Percentiles rank a stretch among this genome's conserved stretches.
Evolutionary conservation across 2,113 vertebrate genomes (phyloP).

Genomic region (Equus przewalskii): DNA sequence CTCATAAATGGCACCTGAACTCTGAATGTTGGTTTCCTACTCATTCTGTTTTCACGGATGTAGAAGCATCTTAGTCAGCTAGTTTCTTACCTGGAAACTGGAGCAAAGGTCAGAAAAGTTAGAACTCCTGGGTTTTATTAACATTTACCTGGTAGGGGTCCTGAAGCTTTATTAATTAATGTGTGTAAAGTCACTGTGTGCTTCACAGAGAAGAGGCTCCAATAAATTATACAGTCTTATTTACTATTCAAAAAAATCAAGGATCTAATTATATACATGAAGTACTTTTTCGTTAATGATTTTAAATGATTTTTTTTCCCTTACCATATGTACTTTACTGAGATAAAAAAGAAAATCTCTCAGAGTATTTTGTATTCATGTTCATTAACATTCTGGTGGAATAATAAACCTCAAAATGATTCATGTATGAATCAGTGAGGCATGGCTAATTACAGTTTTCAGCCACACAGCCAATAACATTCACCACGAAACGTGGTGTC

Average conservation of each 20-base stretch:
- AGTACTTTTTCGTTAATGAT: conserved; percentile 59
- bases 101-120: conserved; percentile 43
- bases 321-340: conserved; percentile 70
- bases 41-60: conserved; percentile 58
- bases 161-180: conserved; percentile 62
- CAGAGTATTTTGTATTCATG: conserved; percentile 74
- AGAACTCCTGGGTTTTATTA: conserved; percentile 51
- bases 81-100: conserved; percentile 56
- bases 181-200: conserved; percentile 23
- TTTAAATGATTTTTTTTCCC: conserved; percentile 61
- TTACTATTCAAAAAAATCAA: conserved; percentile 60
- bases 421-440: conserved; percentile 80
- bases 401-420: conserved; percentile 79
- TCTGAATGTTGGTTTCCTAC: neutral
- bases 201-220: conserved; percentile 4
- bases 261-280: conserved; percentile 21
- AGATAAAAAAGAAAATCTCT: conserved; percentile 65
- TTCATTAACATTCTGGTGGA: conserved; percentile 85
- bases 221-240: conserved; percentile 56
- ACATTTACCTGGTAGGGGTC: conserved; percentile 55
- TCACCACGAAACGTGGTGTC: conserved; percentile 70
- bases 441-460: conserved; percentile 85
- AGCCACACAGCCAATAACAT: conserved; percentile 76
- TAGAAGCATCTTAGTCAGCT: neutral
- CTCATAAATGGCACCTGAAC: conserved; percentile 53